Conservation (phyloP, 2,888 invertebrate genomes). For the Tetranychus piercei region DNA sequence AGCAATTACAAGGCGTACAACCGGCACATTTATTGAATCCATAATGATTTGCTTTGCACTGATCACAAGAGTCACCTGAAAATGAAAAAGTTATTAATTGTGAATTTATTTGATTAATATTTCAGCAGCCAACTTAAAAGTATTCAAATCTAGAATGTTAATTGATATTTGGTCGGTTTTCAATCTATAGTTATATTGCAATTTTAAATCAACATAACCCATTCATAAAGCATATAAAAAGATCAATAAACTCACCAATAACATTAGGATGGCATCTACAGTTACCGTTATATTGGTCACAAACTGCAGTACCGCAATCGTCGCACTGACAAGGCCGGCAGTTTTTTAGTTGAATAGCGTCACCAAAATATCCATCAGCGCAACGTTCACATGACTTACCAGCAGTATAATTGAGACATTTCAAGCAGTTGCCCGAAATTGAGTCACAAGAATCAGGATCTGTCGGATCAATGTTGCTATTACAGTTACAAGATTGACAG, state of each 20-base stretch:
- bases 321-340: constrained; percentile 69
- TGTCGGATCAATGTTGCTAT: constrained; percentile 72
- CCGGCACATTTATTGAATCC: constrained; percentile 64
- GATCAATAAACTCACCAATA: constrained; percentile 40
- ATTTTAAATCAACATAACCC: too few species aligned
- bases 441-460: constrained; percentile 75
- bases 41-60: constrained; percentile 59
- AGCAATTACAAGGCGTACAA: constrained; percentile 70
- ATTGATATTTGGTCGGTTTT: too few species aligned
- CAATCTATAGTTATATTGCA: too few species aligned
- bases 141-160: too few species aligned
- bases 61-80: constrained; percentile 54
- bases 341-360: constrained; percentile 74
- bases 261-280: constrained; percentile 78
- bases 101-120: too few species aligned
- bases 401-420: constrained; percentile 76
- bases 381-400: constrained; percentile 76
- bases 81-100: too few species aligned
- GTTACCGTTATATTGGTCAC: constrained; percentile 60
- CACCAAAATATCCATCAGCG: constrained; percentile 76
- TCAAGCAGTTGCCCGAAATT: constrained; percentile 64
- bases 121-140: too few species aligned
- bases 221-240: too few species aligned
- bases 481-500: constrained; percentile 39
- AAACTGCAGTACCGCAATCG: constrained; percentile 55